Percentiles rank a stretch among this genome's conserved stretches.
Conservation (phyloP, 2,888 invertebrate genomes). For the Xanthorhoe designata region DNA sequence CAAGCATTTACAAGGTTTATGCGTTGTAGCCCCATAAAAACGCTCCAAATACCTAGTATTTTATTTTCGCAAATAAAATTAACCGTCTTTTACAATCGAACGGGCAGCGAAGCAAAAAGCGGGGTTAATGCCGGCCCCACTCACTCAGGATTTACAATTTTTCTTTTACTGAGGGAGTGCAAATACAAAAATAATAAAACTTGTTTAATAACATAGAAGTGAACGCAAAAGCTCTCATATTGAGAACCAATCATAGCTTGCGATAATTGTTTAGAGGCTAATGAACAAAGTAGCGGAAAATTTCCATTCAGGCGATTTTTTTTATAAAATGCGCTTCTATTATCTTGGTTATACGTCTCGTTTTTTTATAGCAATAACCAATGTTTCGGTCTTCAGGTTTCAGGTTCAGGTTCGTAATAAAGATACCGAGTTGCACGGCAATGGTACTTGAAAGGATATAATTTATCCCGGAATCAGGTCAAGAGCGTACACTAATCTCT, state of each 20-base stretch:
- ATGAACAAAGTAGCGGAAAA: background rate
- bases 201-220: conserved; percentile 5
- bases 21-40: conserved; percentile 25
- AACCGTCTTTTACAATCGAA: conserved; percentile 42
- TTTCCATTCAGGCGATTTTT: background rate
- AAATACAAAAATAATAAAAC: conserved; percentile 17
- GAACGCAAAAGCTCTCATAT: background rate
- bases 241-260: background rate
- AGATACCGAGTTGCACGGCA: conserved; percentile 39
- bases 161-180: conserved; percentile 27
- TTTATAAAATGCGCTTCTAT: conserved; percentile 12
- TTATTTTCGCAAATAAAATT: conserved; percentile 39
- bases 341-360: background rate
- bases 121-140: conserved; percentile 35
- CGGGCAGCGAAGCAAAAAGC: conserved; percentile 37
- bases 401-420: conserved; percentile 34
- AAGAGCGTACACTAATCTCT: conserved; percentile 57
- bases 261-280: background rate
- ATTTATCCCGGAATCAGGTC: conserved; percentile 56
- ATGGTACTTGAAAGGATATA: conserved; percentile 56
- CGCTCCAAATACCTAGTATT: conserved; percentile 28
- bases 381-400: conserved; percentile 38
- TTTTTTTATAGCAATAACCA: conserved; percentile 27
- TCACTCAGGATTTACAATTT: conserved; percentile 41
- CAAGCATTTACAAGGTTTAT: conserved; percentile 18